These are phyloP conservation scores for Strigops habroptila DNA, from an alignment of 2,113 vertebrate genomes.

Conservation along the genomic window DNA sequence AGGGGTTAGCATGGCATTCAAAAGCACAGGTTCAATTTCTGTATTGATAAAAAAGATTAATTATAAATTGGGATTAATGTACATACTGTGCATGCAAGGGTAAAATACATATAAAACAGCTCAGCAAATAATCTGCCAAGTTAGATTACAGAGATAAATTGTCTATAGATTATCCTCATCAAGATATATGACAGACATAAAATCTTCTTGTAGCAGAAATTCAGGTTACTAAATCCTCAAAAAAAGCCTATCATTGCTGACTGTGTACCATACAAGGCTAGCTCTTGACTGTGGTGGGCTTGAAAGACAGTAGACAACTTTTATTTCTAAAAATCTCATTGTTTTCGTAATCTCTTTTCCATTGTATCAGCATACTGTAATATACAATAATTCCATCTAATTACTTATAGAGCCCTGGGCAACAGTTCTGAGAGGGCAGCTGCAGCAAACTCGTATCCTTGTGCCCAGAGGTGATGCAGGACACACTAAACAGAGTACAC, in stretches of 20 bases:
- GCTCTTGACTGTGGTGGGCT: neutral
- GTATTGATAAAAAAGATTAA: neutral
- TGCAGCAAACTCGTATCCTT: neutral
- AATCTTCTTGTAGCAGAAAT: neutral
- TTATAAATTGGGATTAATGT: neutral
- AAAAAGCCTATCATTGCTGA: neutral
- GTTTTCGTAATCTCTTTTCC: neutral
- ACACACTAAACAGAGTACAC: neutral
- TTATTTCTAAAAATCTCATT: neutral
- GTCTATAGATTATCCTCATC: neutral
- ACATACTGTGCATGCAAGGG: neutral
- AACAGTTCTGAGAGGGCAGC: neutral
- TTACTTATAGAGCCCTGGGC: neutral
- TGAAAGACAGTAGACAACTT: neutral
- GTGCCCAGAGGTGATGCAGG: neutral
- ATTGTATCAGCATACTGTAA: neutral
- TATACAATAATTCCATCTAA: neutral
- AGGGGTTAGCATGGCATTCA: neutral
- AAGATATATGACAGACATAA: neutral
- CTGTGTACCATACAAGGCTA: neutral
- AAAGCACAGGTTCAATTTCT: neutral
- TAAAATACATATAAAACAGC: neutral
- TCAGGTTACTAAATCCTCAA: neutral
- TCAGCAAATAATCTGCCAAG: neutral
- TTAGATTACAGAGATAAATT: neutral